Base-by-base conservation (phyloP, 2,888 invertebrate species). In the Acrocyrtus sp. region DNA sequence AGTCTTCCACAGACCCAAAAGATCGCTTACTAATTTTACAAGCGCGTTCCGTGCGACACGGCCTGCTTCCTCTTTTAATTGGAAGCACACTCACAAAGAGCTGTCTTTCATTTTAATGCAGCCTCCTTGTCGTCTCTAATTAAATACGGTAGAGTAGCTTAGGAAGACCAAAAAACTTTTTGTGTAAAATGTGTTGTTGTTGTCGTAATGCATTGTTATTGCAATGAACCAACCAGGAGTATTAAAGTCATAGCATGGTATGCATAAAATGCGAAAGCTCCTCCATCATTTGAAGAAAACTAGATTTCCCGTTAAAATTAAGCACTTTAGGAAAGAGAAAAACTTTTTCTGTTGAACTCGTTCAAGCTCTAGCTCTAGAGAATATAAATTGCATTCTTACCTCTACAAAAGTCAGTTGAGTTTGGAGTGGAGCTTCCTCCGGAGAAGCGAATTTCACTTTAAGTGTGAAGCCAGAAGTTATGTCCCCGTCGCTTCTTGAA, bases 351-450 rank as follows among this genome's bases (percentile, higher is more conserved):
- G 51, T n/a, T n/a, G n/a, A n/a, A n/a, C n/a, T n/a, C n/a, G n/a
- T n/a, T n/a, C n/a, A n/a, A n/a, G n/a, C n/a, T n/a, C n/a, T n/a
- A 50, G 43, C 47, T 15, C 57, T 19, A 43, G 57, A 60, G 68
- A 60, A 68, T 60, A 68, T 60, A 68, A 68, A 68, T 68, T 60
- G 60, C 51, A 50, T 53, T 58, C 68, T 68, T 68, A 68, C 68
- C 68, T 60, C 39, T 21, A 4, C 50, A 26, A n/a, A n/a, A n/a
- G n/a, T n/a, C n/a, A n/a, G 17, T 56, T 12, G 27, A 58, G 45
- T 45, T 58, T 58, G 45, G 43, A 34, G 19, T 27, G 26, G 8
- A 1, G 53, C 51, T 51, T 22, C 29, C 34, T 29, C 15, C n/a
- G 8, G 51, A n/a, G 45, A 5, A 45, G 45, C n/a, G n/a, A n/a